Base-by-base conservation (phyloP, 2,113 vertebrate genomes). In the Drymodes brunneopygia region DNA sequence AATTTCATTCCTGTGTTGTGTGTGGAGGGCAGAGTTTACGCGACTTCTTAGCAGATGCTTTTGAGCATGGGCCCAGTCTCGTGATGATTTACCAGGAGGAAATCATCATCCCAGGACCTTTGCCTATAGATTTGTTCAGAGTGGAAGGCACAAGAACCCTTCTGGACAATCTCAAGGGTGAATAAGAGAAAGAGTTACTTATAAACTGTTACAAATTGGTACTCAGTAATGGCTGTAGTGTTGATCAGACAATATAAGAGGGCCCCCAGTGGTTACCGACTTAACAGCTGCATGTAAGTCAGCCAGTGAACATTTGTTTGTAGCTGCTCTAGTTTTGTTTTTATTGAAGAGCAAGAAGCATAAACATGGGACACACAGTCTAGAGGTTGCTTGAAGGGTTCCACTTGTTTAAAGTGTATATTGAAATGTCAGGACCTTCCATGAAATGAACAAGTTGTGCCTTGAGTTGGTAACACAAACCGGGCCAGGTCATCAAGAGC, bases 201-300 rank as follows among this genome's bases (percentile, higher is more conserved):
- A 94, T 87, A 97, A 97, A 96, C 94, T 29, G 38, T 97, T 98
- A 96, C 96, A 98, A 96, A 98, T 96, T 97, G 97, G 95, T 97
- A 70, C 96, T 97, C 13, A 8, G 92, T 97, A 96, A 97, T 96
- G 95, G 95, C 97, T 97, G 96, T 71, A 74, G 96, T 92, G 97
- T 97, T 98, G 97, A 98, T 97, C 96, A 97, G 96, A 96, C 77
- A 72, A 93, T 90, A 70, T 84, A 93, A 97, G 97, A 90, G 83
- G 93, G 86, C 90, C 96, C 93, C 97, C 80, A 84, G 97, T 97
- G 97, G 90, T 93, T 97, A 89, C 94, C 1, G 24, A 72, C 96
- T 94, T 97, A 97, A 97, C 95, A 98, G 96, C 97, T 96, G 85
- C 90, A 17, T 96, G 96, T 97, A 97, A 97, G 96, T 96, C 95